Evolutionary conservation across 2,888 invertebrate species (phyloP).

Genomic region (Andrena dorsata): DNA sequence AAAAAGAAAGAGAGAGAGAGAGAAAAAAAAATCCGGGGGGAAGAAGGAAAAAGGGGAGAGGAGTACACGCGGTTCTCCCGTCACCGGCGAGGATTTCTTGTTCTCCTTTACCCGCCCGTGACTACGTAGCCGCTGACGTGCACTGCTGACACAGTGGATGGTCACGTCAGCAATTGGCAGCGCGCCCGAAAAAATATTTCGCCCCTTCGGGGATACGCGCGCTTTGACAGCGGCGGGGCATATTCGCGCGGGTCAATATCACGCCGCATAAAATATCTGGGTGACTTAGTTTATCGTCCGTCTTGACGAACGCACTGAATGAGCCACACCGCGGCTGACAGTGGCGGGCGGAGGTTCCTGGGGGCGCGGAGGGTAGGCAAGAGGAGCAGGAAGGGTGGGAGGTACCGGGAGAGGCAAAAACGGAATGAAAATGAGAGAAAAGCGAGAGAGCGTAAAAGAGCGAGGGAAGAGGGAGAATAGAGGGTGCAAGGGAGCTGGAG

Average conservation of each 20-base stretch:
- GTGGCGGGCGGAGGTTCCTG: neutral
- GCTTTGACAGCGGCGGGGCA: conserved; percentile 42
- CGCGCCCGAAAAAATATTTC: conserved; percentile 70
- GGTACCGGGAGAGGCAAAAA: conserved; percentile 12
- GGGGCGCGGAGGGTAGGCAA: neutral
- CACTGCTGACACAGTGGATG: conserved; percentile 66
- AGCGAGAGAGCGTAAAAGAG: neutral
- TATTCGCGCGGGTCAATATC: conserved; percentile 54
- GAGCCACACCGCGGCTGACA: conserved; percentile 9
- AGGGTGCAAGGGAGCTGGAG: neutral
- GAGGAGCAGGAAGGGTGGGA: neutral
- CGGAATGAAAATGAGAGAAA: neutral
- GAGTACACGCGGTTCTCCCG: conserved; percentile 9
- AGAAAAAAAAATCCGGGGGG: neutral
- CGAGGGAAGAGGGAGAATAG: neutral
- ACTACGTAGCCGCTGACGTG: conserved; percentile 58
- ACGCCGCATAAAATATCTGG: conserved; percentile 51
- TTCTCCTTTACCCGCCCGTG: conserved; percentile 43
- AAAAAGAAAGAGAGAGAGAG: neutral
- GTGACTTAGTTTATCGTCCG: conserved; percentile 36
- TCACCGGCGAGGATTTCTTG: conserved; percentile 46
- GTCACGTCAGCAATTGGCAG: conserved; percentile 69
- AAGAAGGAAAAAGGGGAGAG: neutral
- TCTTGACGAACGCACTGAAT: conserved; percentile 20
- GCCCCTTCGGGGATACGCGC: conserved; percentile 41